Evolutionary conservation across 1,140 invertebrate species (phyloP).

Genomic region (Periplaneta americana): DNA sequence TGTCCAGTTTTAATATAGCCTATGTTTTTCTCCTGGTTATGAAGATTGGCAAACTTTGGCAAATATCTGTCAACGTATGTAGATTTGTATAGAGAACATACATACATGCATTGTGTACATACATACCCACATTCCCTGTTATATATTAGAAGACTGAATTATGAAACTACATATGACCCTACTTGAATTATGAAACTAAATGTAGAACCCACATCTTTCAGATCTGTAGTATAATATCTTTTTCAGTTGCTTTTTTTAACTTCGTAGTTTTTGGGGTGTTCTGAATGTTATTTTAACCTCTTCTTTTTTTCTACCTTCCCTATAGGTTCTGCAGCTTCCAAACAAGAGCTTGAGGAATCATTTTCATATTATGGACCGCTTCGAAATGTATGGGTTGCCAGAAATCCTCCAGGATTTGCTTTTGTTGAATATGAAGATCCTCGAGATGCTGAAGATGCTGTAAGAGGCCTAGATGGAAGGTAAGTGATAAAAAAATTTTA

Average conservation of each 20-base stretch:
- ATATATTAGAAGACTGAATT: no score
- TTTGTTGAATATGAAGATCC: slow-evolving; percentile 93
- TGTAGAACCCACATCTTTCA: background rate
- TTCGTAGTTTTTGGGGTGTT: background rate
- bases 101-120: no score
- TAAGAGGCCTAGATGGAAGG: slow-evolving; percentile 65
- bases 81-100: no score
- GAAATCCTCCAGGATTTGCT: slow-evolving; percentile 90
- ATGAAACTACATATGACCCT: no score
- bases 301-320: no score
- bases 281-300: slow-evolving; percentile 5
- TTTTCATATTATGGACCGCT: slow-evolving; percentile 93
- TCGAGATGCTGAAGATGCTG: slow-evolving; percentile 88
- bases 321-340: slow-evolving; percentile 63
- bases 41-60: no score
- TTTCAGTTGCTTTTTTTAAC: background rate
- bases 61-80: no score
- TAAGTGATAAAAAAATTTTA: slow-evolving; percentile 29
- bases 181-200: no score
- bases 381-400: slow-evolving; percentile 90
- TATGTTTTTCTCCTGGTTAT: no score
- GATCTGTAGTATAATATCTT: background rate
- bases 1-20: no score
- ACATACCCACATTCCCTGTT: no score
- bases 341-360: slow-evolving; percentile 86